Percentiles rank a stretch among this genome's conserved stretches.
These are phyloP conservation scores for Phyllostomus discolor DNA, from an alignment of 2,113 vertebrate genomes.

Conservation along the genomic window DNA sequence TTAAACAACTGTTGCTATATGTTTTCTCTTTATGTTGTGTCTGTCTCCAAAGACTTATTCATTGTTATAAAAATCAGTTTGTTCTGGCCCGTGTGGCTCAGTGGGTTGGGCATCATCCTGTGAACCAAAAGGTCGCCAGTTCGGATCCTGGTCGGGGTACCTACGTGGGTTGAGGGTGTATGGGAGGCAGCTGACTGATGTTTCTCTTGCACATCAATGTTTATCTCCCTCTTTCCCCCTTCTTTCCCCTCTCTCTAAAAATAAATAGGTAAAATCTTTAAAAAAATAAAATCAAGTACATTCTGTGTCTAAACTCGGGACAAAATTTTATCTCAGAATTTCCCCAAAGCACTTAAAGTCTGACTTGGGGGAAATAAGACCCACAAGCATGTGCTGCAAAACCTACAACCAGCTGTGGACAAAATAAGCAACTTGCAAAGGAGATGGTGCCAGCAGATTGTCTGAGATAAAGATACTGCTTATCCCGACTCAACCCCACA, in stretches of 20 bases:
- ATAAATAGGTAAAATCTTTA: no score
- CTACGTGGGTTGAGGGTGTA: no score
- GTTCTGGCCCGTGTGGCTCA: no score
- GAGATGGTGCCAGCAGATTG: neutral
- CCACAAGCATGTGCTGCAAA: neutral
- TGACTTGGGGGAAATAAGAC: neutral
- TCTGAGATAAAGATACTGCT: neutral
- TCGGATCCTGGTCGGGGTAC: no score
- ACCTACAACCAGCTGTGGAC: neutral
- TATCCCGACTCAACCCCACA: slow-evolving; percentile 59
- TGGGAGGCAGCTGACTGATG: no score
- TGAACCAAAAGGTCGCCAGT: no score
- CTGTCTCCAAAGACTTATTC: neutral
- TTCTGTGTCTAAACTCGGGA: neutral
- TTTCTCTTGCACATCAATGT: no score
- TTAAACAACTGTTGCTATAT: neutral
- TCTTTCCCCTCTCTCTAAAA: no score
- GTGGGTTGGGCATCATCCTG: no score
- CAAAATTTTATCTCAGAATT: slow-evolving; percentile 2
- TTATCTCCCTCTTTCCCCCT: no score
- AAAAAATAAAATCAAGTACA: neutral
- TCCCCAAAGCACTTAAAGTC: neutral
- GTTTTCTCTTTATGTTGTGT: neutral
- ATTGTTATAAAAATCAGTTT: neutral
- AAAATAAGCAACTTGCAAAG: slow-evolving; percentile 7